Conservation (phyloP, 2,797 vertebrate genomes). For the Pelobates cultripes region DNA sequence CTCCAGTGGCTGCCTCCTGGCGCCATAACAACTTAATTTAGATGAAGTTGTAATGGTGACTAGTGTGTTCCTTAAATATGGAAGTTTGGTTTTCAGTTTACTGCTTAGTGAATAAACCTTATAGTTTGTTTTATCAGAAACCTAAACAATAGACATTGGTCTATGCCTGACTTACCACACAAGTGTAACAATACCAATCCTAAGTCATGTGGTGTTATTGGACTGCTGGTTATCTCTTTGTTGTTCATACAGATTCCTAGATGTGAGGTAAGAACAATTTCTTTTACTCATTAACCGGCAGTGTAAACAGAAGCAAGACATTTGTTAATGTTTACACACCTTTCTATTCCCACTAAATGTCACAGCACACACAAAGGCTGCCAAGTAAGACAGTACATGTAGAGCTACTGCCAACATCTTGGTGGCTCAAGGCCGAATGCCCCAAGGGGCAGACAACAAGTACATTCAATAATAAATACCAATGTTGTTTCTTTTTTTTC, state of each 20-base stretch:
- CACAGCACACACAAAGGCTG: slow-evolving; percentile 18
- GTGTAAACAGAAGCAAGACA: slow-evolving; percentile 54
- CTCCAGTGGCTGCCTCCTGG: no score
- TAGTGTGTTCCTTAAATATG: no score
- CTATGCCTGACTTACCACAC: slow-evolving; percentile 14
- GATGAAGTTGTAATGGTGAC: no score
- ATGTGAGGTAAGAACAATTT: slow-evolving; percentile 52
- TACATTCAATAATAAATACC: no score
- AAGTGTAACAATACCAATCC: slow-evolving; percentile 8
- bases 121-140: not conserved
- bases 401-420: not conserved
- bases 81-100: no score
- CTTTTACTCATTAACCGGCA: slow-evolving; percentile 53
- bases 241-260: slow-evolving; percentile 46
- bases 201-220: slow-evolving; percentile 9
- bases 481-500: no score
- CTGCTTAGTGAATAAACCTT: no score
- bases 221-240: slow-evolving; percentile 42
- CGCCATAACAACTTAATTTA: no score
- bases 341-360: slow-evolving; percentile 54
- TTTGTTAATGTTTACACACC: slow-evolving; percentile 55
- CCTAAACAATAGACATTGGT: not conserved
- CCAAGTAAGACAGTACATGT: not conserved
- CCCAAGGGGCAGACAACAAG: not conserved
- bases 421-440: not conserved